These are phyloP conservation scores for Cyanistes caeruleus DNA, from an alignment of 2,113 vertebrate species.

Conservation along the genomic window DNA sequence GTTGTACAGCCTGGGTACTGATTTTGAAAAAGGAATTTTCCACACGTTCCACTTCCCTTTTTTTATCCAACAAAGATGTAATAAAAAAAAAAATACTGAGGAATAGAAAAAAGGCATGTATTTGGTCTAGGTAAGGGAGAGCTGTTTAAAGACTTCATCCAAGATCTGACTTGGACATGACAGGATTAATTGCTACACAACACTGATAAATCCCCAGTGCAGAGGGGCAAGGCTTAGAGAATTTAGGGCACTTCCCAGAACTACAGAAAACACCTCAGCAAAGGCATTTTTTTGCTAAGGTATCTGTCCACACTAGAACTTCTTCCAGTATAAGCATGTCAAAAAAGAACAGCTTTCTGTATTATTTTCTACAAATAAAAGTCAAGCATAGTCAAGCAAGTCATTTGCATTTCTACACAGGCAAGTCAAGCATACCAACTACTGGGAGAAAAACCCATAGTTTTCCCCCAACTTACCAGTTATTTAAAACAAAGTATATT, in stretches of 20 bases:
- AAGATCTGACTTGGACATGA: background rate
- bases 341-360: background rate
- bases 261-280: background rate
- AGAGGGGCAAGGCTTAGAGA: background rate
- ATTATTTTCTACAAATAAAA: background rate
- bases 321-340: background rate
- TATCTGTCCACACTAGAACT: background rate
- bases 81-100: background rate
- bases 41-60: background rate
- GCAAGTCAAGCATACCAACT: background rate
- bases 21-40: background rate
- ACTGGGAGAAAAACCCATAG: fast-evolving
- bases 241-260: background rate
- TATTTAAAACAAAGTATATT: background rate
- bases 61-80: background rate
- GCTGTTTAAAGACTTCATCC: background rate
- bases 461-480: background rate
- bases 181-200: background rate
- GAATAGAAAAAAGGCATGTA: fast-evolving
- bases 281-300: background rate
- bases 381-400: too few relatives aligned
- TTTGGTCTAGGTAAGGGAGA: background rate
- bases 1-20: background rate
- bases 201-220: background rate
- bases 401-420: too few relatives aligned